These are phyloP conservation scores for Mormyrops boulengeri DNA, from an alignment of 2,797 vertebrate genomes.

Conservation along the genomic window DNA sequence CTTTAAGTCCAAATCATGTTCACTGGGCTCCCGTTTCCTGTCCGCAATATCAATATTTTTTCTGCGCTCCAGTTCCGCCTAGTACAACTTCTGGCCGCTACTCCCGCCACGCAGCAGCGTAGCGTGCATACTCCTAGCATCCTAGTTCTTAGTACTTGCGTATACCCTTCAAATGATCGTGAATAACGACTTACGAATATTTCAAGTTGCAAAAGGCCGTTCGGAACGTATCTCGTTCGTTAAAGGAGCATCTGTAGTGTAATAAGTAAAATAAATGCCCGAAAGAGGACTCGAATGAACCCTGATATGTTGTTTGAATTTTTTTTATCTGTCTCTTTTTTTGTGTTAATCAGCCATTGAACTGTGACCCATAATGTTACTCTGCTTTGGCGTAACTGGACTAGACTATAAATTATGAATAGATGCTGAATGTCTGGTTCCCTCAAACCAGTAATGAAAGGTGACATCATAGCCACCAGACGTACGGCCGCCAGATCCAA, in stretches of 20 bases:
- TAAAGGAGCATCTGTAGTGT: background rate
- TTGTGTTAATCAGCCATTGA: background rate
- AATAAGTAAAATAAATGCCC: background rate
- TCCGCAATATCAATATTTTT: too few relatives aligned
- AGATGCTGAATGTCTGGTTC: background rate
- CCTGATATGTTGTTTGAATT: background rate
- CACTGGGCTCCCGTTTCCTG: too few relatives aligned
- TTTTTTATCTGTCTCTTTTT: background rate
- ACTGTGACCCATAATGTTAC: background rate
- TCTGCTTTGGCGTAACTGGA: background rate
- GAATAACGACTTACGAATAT: too few relatives aligned
- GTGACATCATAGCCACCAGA: background rate
- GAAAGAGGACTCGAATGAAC: background rate
- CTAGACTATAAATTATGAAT: background rate
- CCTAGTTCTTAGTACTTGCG: too few relatives aligned
- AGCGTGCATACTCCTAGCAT: too few relatives aligned
- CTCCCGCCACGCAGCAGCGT: too few relatives aligned
- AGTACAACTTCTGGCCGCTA: too few relatives aligned
- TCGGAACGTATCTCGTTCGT: too few relatives aligned
- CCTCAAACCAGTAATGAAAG: conserved; percentile 1
- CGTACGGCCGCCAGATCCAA: background rate
- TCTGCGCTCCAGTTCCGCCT: too few relatives aligned
- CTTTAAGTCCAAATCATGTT: too few relatives aligned
- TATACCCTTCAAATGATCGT: too few relatives aligned
- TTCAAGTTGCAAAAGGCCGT: too few relatives aligned